Evolutionary conservation across 2,797 vertebrate species (phyloP).

Genomic region (Lithobates pipiens): DNA sequence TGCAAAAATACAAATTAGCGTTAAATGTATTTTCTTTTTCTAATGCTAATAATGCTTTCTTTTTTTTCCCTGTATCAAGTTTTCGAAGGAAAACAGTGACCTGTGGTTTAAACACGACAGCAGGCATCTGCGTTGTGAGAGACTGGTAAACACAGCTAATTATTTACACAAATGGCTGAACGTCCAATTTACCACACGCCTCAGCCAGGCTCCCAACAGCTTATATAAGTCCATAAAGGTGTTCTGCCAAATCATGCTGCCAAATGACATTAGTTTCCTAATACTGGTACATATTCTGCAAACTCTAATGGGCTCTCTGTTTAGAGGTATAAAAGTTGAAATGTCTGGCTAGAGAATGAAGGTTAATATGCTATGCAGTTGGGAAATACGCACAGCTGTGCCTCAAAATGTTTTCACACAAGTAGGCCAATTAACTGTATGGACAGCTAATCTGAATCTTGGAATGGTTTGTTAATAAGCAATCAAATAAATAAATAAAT

Average conservation of each 20-base stretch:
- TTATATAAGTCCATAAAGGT: slow-evolving; percentile 18
- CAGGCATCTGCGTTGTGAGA: slow-evolving; percentile 36
- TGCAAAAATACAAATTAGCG: not conserved
- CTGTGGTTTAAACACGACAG: slow-evolving; percentile 35
- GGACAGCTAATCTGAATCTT: not conserved
- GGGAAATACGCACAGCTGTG: slow-evolving; percentile 34
- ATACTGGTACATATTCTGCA: slow-evolving; percentile 34
- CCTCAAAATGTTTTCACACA: slow-evolving; percentile 40
- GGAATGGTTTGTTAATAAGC: not conserved
- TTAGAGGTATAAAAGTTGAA: slow-evolving; percentile 8
- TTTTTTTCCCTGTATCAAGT: not conserved
- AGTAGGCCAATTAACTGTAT: slow-evolving; percentile 34
- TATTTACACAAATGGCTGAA: slow-evolving; percentile 54
- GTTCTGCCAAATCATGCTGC: slow-evolving; percentile 30
- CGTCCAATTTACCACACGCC: slow-evolving; percentile 33
- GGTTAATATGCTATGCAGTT: slow-evolving; percentile 32
- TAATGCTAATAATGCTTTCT: not conserved
- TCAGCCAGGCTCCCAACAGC: slow-evolving; percentile 23
- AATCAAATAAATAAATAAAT: not conserved
- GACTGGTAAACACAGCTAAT: slow-evolving; percentile 49
- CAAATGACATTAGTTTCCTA: slow-evolving; percentile 40
- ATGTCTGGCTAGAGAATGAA: slow-evolving; percentile 7
- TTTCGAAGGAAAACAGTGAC: slow-evolving; percentile 28
- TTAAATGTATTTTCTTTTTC: not conserved
- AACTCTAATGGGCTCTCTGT: slow-evolving; percentile 19